These are phyloP conservation scores for Torymus aiolomorphi DNA, from an alignment of 2,888 invertebrate genomes.

Conservation along the genomic window DNA sequence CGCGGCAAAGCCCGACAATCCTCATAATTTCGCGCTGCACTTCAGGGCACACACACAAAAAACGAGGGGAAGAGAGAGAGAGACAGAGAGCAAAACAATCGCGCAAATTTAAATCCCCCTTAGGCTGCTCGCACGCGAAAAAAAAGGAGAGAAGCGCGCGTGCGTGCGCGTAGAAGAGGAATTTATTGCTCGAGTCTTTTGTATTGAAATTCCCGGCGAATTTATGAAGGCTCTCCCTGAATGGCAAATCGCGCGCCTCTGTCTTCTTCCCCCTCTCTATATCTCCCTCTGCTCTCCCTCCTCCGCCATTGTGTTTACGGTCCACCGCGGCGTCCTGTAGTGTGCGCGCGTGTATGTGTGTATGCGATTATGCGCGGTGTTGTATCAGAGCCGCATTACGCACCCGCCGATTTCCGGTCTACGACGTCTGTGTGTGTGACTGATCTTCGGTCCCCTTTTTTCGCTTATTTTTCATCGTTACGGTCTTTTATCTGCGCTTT, in stretches of 20 bases:
- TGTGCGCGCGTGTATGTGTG: not conserved
- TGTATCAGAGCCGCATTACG: constrained; percentile 18
- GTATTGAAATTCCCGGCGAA: constrained; percentile 49
- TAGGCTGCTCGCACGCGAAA: not conserved
- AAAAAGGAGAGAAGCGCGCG: not conserved
- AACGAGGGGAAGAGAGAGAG: not conserved
- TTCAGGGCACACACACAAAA: not conserved
- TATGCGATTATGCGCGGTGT: too few relatives aligned
- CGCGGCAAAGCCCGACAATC: not conserved
- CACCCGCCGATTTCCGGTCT: constrained; percentile 35
- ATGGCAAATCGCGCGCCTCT: constrained; percentile 35
- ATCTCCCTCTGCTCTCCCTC: not conserved
- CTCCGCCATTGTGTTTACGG: constrained; percentile 1
- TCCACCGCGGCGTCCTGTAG: not conserved
- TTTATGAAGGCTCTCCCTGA: constrained; percentile 45
- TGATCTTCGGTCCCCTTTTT: not conserved
- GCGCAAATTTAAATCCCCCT: constrained; percentile 6
- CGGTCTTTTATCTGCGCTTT: not conserved
- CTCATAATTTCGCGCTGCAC: constrained; percentile 21
- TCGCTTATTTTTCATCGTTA: not conserved
- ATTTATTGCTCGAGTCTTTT: constrained; percentile 39
- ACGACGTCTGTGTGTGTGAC: not conserved
- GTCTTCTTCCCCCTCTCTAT: too few relatives aligned
- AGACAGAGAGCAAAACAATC: constrained; percentile 23
- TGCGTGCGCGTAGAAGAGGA: not conserved